Conservation (phyloP, 2,797 vertebrate genomes). For the Florisuga fusca region DNA sequence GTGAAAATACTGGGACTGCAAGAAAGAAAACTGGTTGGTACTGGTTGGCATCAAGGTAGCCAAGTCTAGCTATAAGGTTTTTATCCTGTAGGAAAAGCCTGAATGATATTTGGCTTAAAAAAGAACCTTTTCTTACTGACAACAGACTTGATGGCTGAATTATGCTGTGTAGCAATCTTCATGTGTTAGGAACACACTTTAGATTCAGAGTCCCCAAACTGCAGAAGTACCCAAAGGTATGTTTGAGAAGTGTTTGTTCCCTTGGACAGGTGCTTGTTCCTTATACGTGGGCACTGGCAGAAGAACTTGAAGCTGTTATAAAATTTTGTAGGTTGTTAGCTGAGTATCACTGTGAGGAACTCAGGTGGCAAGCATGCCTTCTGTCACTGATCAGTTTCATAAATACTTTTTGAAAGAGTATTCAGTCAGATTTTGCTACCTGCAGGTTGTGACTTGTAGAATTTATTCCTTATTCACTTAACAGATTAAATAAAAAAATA, state of each 20-base stretch:
- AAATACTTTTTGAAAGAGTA: neutral
- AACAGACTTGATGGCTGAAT: conserved; percentile 48
- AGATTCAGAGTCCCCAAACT: neutral
- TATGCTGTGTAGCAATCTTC: conserved; percentile 18
- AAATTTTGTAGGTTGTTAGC: neutral
- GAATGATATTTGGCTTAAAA: conserved; percentile 40
- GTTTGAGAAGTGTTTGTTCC: neutral
- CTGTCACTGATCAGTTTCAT: neutral
- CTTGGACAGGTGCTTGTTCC: neutral
- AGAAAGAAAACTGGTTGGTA: neutral
- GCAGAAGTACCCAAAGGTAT: neutral
- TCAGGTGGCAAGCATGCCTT: neutral
- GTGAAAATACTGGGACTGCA: neutral
- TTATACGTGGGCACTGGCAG: neutral
- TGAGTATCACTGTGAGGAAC: neutral
- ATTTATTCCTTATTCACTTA: neutral
- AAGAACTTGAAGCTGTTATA: neutral
- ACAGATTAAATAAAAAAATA: neutral
- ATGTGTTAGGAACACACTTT: conserved; percentile 31
- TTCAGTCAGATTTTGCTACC: neutral
- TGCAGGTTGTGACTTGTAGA: neutral
- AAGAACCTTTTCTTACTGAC: conserved; percentile 11
- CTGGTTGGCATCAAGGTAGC: neutral
- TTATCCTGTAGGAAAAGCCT: neutral
- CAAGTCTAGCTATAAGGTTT: neutral